These are phyloP conservation scores for Azemiops feae DNA, from an alignment of 2,113 vertebrate species.

Conservation along the genomic window DNA sequence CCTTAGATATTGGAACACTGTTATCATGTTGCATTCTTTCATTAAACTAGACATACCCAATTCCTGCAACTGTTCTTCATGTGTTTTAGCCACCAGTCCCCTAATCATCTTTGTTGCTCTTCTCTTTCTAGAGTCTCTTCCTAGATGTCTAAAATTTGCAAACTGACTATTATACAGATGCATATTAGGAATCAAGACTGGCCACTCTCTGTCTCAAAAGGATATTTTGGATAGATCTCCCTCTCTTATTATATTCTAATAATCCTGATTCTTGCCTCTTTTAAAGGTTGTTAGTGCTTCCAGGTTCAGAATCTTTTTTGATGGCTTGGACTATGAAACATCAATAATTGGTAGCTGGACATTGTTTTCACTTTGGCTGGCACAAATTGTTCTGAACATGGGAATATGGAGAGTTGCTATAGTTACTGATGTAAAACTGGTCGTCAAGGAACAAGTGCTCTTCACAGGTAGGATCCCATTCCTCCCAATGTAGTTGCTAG, in stretches of 20 bases:
- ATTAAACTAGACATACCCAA: neutral
- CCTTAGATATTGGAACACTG: too few relatives aligned
- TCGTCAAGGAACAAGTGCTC: neutral
- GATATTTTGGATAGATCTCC: neutral
- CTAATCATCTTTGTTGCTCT: too few relatives aligned
- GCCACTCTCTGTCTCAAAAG: neutral
- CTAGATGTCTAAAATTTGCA: neutral
- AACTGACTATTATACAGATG: neutral
- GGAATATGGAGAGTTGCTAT: conserved; percentile 21
- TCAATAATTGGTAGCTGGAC: neutral
- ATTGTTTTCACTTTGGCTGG: conserved; percentile 21
- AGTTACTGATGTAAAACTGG: conserved; percentile 22
- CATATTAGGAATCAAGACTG: neutral
- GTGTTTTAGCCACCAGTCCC: too few relatives aligned
- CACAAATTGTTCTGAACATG: conserved; percentile 25
- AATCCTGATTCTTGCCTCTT: neutral
- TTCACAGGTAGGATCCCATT: neutral
- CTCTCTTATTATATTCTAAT: neutral
- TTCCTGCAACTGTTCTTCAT: neutral
- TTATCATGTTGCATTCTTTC: neutral
- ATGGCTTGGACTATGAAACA: neutral
- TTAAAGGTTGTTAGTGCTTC: neutral
- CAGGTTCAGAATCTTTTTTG: neutral
- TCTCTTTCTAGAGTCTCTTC: neutral
- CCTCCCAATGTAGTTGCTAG: neutral